Conservation (phyloP, 2,113 vertebrate species). For the Saimiri boliviensis region DNA sequence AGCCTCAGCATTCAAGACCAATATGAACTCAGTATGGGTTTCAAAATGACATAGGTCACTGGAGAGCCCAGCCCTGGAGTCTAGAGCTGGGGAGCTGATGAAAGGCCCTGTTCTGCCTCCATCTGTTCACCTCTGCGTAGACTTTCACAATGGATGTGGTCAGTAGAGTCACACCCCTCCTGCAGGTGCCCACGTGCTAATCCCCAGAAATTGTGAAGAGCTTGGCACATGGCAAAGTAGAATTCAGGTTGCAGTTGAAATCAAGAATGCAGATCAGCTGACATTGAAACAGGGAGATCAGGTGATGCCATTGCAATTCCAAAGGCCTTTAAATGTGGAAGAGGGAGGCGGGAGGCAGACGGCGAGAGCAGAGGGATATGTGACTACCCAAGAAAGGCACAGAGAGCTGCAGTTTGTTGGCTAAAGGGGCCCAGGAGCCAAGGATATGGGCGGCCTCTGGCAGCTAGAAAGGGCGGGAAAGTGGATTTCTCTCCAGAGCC, state of each 20-base stretch:
- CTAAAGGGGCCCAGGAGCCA: not conserved
- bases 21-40: not conserved
- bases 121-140: accelerated
- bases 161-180: not conserved
- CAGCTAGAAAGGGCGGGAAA: not conserved
- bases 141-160: accelerated
- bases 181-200: not conserved
- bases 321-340: not conserved
- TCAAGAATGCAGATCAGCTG: not conserved
- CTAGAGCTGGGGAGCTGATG: not conserved
- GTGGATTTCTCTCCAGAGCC: not conserved
- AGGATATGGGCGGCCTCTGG: accelerated
- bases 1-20: not conserved
- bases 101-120: no score
- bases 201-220: not conserved
- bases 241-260: not conserved
- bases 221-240: not conserved
- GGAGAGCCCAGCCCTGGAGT: not conserved
- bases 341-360: not conserved
- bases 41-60: not conserved
- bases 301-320: not conserved
- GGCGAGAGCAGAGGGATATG: not conserved
- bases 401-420: not conserved
- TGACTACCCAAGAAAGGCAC: not conserved
- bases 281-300: not conserved